Base-by-base conservation (phyloP, 2,888 invertebrate species). In the Pteria penguin region DNA sequence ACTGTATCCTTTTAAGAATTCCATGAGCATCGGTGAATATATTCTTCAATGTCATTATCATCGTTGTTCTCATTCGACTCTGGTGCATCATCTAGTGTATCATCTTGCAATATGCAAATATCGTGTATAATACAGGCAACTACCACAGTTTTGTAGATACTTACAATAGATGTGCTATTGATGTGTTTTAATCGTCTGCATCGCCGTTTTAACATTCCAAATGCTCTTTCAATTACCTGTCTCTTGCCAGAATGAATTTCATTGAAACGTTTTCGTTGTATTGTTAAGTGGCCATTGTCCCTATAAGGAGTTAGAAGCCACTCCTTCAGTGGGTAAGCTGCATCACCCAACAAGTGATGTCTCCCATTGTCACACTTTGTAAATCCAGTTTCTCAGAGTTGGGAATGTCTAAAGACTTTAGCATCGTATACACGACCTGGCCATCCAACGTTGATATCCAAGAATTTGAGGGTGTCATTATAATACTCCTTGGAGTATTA, bases 401-500 rank as follows among this genome's bases (percentile, higher is more conserved):
- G 52, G 22, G 78, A 79, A 60, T 78, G 78, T 31, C 68, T 24
- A 18, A 76, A 65, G 29, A 82, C 82, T 27, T 72, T 74, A 0
- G 79, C 76, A 71, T 79, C 82, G 70, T 82, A 76, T 4, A 78
- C 76, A 18, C 78, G 36, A 8, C 78, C 78, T 45, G 78, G 76
- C 78, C 78, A 80, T 26, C 79, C 81, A n/a, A 80, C 69, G 76
- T 74, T 72, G 11, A 78, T 57, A 36, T 76, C 78, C 24, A 58
- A 72, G 60, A 78, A 74, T 32, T 14, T 27, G 14, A 78, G 32
- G 66, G 75, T 45, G 52, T 75, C 33, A n/a, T 11, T n/a, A 36
- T 36, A 61, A 27, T 29, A 27, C 11, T n/a, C 61, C 31, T n/a
- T n/a, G n/a, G n/a, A n/a, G n/a, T n/a, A n/a, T n/a, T n/a, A n/a